Percentiles rank a stretch among this genome's conserved stretches.
Evolutionary conservation across 2,888 invertebrate species (phyloP).

Genomic region (Epicampocera succincta): DNA sequence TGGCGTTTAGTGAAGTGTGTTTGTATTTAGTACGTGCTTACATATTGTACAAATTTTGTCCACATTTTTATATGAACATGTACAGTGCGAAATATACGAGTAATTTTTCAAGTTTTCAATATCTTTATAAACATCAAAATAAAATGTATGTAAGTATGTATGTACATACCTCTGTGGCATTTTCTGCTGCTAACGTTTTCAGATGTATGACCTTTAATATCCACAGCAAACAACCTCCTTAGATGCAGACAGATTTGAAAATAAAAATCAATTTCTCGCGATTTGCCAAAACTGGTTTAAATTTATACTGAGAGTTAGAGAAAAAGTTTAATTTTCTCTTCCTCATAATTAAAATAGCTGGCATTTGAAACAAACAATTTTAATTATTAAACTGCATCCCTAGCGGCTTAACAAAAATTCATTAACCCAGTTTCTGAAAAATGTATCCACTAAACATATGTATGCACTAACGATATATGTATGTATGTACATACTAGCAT

Average conservation of each 20-base stretch:
- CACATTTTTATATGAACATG: too few species aligned
- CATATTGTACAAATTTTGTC: too few species aligned
- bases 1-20: too few species aligned
- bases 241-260: background rate
- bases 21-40: too few species aligned
- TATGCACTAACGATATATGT: too few species aligned
- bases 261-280: background rate
- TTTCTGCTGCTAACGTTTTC: slow-evolving; percentile 14
- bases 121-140: too few species aligned
- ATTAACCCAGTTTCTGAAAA: slow-evolving; percentile 49
- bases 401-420: slow-evolving; percentile 38
- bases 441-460: slow-evolving; percentile 7
- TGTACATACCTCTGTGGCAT: background rate
- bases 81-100: too few species aligned
- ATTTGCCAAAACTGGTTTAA: background rate
- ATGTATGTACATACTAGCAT: too few species aligned
- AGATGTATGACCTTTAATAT: slow-evolving; percentile 51
- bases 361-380: slow-evolving; percentile 9
- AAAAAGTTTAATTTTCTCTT: background rate
- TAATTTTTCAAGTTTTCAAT: too few species aligned
- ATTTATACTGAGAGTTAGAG: background rate
- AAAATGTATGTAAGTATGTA: too few species aligned
- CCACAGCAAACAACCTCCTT: background rate
- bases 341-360: slow-evolving; percentile 5
- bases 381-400: slow-evolving; percentile 41